Evolutionary conservation across 2,113 vertebrate species (phyloP).

Genomic region (Rhabdomys dilectus): DNA sequence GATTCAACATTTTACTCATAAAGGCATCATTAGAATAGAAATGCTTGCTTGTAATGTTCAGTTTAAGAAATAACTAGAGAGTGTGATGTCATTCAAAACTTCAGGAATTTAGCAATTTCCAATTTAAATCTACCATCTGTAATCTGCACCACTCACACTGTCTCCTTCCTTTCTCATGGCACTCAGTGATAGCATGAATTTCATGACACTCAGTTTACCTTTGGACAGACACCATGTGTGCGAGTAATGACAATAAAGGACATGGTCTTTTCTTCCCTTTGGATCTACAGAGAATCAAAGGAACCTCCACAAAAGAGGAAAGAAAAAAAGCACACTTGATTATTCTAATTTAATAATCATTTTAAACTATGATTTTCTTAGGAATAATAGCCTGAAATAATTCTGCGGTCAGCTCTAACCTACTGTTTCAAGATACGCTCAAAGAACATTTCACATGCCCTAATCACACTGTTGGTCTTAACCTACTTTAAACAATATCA

Average conservation of each 20-base stretch:
- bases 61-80: constrained; percentile 61
- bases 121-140: constrained; percentile 12
- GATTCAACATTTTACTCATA: constrained; percentile 82
- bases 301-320: background rate
- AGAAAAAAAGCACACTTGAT: background rate
- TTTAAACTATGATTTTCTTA: constrained; percentile 50
- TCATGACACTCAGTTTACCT: background rate
- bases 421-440: background rate
- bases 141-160: background rate
- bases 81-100: constrained; percentile 74
- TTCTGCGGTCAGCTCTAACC: background rate
- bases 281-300: background rate
- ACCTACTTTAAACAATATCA: background rate
- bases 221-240: accelerated
- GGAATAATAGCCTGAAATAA: constrained; percentile 4
- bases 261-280: background rate
- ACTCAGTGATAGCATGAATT: background rate
- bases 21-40: constrained; percentile 60
- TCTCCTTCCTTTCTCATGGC: background rate
- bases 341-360: constrained; percentile 17
- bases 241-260: background rate
- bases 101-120: constrained; percentile 61
- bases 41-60: background rate
- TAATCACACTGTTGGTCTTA: background rate
- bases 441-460: background rate